Evolutionary conservation across 2,797 vertebrate species (phyloP).

Genomic region (Spheniscus humboldti): DNA sequence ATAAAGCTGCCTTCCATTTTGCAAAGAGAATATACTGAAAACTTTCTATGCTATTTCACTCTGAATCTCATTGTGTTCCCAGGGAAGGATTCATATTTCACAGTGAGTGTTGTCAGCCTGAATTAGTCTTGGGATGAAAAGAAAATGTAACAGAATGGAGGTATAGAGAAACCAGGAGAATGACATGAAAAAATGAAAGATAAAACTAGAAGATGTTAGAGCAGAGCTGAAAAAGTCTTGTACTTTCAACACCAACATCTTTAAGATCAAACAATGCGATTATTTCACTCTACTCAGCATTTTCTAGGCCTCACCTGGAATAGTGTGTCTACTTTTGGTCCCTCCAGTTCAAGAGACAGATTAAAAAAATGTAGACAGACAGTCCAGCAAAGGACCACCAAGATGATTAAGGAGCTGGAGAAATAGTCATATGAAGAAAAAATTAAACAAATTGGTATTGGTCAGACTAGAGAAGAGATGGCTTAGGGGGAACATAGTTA

Average conservation of each 20-base stretch:
- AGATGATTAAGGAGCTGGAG: background rate
- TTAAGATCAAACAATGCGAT: background rate
- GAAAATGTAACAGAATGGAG: background rate
- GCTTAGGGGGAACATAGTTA: background rate
- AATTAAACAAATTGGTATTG: background rate
- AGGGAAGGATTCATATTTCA: background rate
- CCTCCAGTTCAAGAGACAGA: background rate
- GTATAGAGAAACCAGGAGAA: background rate
- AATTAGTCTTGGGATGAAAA: background rate
- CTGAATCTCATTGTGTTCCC: background rate
- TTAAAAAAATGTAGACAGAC: background rate
- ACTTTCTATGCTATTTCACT: background rate
- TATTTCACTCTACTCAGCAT: background rate
- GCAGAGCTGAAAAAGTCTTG: background rate
- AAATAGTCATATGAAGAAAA: background rate
- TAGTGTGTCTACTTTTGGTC: background rate
- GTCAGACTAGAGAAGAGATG: background rate
- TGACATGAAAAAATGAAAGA: constrained; percentile 3
- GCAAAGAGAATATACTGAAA: background rate
- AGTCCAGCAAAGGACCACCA: background rate
- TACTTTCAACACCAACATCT: background rate
- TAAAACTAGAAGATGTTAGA: background rate
- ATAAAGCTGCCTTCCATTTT: background rate
- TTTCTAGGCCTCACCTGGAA: background rate
- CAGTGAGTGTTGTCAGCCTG: background rate